Percentiles rank a stretch among this genome's conserved stretches.
Conservation (phyloP, 2,888 invertebrate species). For the Temnothorax unifasciatus region DNA sequence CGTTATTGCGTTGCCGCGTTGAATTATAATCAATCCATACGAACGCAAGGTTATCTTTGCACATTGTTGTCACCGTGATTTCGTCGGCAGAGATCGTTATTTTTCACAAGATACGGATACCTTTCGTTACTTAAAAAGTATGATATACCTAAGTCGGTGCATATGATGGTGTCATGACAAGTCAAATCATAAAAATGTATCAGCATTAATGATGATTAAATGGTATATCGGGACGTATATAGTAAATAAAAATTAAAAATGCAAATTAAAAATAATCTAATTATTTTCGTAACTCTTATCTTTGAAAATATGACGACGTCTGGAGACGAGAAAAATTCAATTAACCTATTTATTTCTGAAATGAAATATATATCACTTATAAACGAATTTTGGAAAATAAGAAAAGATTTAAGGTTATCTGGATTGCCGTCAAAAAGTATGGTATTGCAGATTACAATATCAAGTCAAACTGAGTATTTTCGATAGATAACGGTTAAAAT, state of each 20-base stretch:
- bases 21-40: slow-evolving; percentile 65
- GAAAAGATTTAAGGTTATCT: neutral
- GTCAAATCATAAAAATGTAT: neutral
- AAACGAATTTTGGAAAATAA: neutral
- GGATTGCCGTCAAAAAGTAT: neutral
- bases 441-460: neutral
- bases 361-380: neutral
- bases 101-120: neutral
- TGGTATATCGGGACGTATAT: neutral
- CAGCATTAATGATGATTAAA: neutral
- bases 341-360: neutral
- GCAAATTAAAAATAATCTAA: neutral
- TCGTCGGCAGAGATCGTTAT: neutral
- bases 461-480: neutral
- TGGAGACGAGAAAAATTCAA: neutral
- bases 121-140: neutral
- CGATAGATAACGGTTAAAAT: neutral
- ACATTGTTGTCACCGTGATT: neutral
- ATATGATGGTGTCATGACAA: neutral
- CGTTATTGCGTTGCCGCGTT: slow-evolving; percentile 56
- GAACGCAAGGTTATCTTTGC: slow-evolving; percentile 65
- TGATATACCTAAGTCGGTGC: neutral
- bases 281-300: neutral
- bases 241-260: neutral
- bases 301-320: neutral